Evolutionary conservation across 2,797 vertebrate species (phyloP).

Genomic region (Menidia menidia): DNA sequence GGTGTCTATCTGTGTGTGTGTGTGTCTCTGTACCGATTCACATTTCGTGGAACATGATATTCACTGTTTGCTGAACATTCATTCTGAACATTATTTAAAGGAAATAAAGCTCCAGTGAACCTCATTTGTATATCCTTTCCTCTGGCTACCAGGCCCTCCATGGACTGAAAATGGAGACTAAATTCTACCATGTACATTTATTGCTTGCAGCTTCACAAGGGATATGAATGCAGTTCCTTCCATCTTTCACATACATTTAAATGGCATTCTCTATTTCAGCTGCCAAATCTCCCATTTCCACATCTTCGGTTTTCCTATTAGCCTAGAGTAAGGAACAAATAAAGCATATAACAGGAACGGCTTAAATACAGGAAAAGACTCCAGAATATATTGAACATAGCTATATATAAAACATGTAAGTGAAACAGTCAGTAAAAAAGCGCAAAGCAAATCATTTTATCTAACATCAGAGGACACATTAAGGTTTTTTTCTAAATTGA

Average conservation of each 20-base stretch:
- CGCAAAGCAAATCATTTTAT: not conserved
- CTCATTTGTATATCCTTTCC: constrained; percentile 48
- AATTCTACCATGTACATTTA: constrained; percentile 36
- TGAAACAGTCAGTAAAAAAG: constrained; percentile 10
- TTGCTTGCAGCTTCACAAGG: constrained; percentile 33
- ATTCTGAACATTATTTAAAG: constrained; percentile 42
- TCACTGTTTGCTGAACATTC: constrained; percentile 35
- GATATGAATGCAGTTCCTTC: constrained; percentile 31
- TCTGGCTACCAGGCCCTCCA: not conserved
- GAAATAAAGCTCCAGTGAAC: constrained; percentile 41
- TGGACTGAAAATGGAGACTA: constrained; percentile 21
- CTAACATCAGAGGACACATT: not conserved
- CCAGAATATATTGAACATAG: constrained; percentile 12
- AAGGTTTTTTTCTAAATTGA: not conserved
- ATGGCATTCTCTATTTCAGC: constrained; percentile 45
- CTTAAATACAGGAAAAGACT: constrained; percentile 28
- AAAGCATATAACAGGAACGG: constrained; percentile 17
- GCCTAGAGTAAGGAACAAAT: constrained; percentile 23
- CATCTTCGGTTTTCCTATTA: constrained; percentile 32
- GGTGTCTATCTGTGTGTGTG: not conserved
- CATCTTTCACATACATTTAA: constrained; percentile 63
- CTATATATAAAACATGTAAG: constrained; percentile 14
- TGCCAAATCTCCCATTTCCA: constrained; percentile 35
- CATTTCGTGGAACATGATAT: constrained; percentile 40
- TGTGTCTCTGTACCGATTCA: constrained; percentile 8